Evolutionary conservation across 1,140 invertebrate genomes (phyloP), one percentile per base, ranked within the genome.

Genomic region (Oedothorax gibbosus): DNA sequence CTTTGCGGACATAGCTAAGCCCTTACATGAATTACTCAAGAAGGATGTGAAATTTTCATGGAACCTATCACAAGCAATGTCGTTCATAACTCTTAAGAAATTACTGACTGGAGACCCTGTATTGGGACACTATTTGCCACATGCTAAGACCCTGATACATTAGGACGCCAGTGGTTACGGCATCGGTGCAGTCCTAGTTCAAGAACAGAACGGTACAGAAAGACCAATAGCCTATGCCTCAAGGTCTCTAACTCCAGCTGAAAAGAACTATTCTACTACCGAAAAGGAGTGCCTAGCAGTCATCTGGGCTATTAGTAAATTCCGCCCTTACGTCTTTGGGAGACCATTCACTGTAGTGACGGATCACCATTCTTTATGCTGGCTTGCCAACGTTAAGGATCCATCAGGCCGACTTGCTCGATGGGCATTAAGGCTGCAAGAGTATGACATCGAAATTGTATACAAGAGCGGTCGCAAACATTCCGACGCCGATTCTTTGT

Each of bases 161-260:
- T 91, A 89, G 0, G 91, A 92, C 87, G 90, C 90, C 18, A 90
- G 89, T 15, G 88, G 89, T 10, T 86, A 87, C 84, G 89, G 89
- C 9, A 81, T 91, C 56, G 90, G 90, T 12, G 91, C 89, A 12
- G 88, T 91, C 6, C 62, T 92, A 20, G 88, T 88, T 21, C 90
- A 92, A 87, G 84, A 87, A 10, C 66, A 88, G 11, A 86, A 88
- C 51, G 88, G 88, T 8, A 78, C 88, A 77, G 53, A 88, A 71
- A 57, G 75, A 65, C 86, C 88, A 12, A 86, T 88, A 12, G 88
- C 86, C 2, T 89, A 88, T 71, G 87, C 75, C 7, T 81, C 56
- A 2, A 65, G 18, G 15, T 57, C 10, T 10, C 54, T 85, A 18
- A 66, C 15, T 0, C 0, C 20, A 9, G 57, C 73, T 50, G 89